Evolutionary conservation across 2,888 invertebrate genomes (phyloP).

Genomic region (Drosophila greeni): DNA sequence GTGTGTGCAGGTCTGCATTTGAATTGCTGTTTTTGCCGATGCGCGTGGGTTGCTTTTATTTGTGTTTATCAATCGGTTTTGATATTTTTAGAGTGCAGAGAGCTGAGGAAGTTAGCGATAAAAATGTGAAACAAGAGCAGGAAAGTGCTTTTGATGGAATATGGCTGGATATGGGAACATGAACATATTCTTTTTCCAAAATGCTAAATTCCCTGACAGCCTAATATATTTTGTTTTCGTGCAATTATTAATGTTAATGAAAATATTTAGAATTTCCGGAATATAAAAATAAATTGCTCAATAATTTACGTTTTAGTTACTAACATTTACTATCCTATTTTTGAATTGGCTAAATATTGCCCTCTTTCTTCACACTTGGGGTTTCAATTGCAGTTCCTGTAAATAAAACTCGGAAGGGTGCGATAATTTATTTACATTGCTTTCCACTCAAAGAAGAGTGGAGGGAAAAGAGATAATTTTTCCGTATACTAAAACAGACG

Average conservation of each 20-base stretch:
- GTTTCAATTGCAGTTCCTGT: neutral
- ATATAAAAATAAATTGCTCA: neutral
- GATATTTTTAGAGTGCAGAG: slow-evolving; percentile 17
- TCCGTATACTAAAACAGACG: neutral
- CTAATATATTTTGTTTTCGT: no score
- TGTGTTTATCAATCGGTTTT: slow-evolving; percentile 48
- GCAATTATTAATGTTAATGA: no score
- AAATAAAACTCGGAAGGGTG: slow-evolving; percentile 8
- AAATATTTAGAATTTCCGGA: no score
- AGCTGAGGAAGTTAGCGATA: slow-evolving; percentile 1
- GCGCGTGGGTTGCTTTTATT: slow-evolving; percentile 59
- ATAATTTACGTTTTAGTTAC: neutral
- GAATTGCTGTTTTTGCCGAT: slow-evolving; percentile 24
- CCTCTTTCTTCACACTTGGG: slow-evolving; percentile 2
- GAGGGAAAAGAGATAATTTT: neutral
- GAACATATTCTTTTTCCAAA: neutral
- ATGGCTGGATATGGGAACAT: slow-evolving; percentile 21
- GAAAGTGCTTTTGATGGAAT: slow-evolving; percentile 7
- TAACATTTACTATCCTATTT: neutral
- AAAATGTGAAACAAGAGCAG: neutral
- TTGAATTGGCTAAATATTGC: neutral
- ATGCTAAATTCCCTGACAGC: neutral
- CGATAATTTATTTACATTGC: slow-evolving; percentile 9
- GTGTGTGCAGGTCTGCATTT: slow-evolving; percentile 45
- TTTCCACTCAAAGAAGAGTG: neutral